Conservation (phyloP, 2,797 vertebrate species). For the Natrix natrix region DNA sequence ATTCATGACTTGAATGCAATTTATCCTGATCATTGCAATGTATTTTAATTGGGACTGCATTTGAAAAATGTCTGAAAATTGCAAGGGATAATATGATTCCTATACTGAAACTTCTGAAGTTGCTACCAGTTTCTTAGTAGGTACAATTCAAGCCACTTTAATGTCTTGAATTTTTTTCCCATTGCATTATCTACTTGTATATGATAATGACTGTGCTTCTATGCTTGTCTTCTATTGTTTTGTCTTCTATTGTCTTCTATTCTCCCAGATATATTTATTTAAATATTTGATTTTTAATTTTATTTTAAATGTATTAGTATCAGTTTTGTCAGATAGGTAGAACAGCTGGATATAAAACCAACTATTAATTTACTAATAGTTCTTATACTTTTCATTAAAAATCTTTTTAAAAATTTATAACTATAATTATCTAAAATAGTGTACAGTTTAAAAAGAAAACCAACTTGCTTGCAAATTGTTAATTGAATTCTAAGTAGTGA, state of each 20-base stretch:
- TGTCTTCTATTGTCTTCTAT: background rate
- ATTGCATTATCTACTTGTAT: background rate
- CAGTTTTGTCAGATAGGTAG: background rate
- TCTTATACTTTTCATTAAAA: background rate
- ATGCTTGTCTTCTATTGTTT: background rate
- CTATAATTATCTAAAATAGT: background rate
- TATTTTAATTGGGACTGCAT: background rate
- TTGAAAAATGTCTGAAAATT: background rate
- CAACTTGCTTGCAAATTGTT: background rate
- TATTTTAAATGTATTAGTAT: background rate
- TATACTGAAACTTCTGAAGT: background rate
- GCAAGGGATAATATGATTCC: background rate
- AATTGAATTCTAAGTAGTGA: background rate
- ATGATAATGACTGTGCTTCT: background rate
- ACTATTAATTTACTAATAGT: background rate
- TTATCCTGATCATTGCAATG: background rate
- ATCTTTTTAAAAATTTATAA: background rate
- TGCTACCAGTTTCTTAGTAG: background rate
- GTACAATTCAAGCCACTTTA: background rate
- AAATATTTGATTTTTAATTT: background rate
- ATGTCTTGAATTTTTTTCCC: background rate
- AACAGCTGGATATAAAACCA: background rate
- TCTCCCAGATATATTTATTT: background rate
- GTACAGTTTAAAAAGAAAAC: background rate
- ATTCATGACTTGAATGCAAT: background rate